Evolutionary conservation across 92 coral and sea anemone species (phyloP).

Genomic region (Porites lobata): DNA sequence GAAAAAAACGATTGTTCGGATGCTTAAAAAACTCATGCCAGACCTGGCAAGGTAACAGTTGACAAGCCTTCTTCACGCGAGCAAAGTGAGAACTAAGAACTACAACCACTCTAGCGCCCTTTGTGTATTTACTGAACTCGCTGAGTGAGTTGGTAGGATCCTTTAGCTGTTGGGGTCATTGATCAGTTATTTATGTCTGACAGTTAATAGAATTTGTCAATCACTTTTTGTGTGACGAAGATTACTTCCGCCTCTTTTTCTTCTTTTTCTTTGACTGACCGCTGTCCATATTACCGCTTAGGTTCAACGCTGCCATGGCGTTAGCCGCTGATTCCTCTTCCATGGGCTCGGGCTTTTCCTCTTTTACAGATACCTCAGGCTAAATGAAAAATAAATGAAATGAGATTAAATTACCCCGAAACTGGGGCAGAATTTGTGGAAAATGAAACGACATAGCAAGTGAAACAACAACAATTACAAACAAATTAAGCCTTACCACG

Average conservation of each 20-base stretch:
- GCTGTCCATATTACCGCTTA: slow-evolving; percentile 43
- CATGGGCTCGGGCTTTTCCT: slow-evolving; percentile 71
- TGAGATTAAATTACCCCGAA: neutral
- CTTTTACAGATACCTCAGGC: neutral
- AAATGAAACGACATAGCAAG: neutral
- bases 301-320: slow-evolving; percentile 81
- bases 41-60: too few species aligned
- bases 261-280: slow-evolving; percentile 77
- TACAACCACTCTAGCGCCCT: too few species aligned
- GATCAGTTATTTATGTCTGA: too few species aligned
- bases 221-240: neutral
- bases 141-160: too few species aligned
- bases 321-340: slow-evolving; percentile 85
- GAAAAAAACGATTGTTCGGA: too few species aligned
- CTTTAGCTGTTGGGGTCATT: too few species aligned
- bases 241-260: slow-evolving; percentile 59
- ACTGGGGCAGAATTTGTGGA: neutral
- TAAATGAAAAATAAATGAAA: neutral
- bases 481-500: slow-evolving; percentile 9
- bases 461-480: neutral
- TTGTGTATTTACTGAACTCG: too few species aligned
- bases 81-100: too few species aligned
- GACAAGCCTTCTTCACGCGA: too few species aligned
- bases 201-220: neutral
- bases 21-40: too few species aligned